Percentiles rank a stretch among this genome's conserved stretches.
These are phyloP conservation scores for Parnassius orleans DNA, from an alignment of 2,888 invertebrate species.

Conservation along the genomic window DNA sequence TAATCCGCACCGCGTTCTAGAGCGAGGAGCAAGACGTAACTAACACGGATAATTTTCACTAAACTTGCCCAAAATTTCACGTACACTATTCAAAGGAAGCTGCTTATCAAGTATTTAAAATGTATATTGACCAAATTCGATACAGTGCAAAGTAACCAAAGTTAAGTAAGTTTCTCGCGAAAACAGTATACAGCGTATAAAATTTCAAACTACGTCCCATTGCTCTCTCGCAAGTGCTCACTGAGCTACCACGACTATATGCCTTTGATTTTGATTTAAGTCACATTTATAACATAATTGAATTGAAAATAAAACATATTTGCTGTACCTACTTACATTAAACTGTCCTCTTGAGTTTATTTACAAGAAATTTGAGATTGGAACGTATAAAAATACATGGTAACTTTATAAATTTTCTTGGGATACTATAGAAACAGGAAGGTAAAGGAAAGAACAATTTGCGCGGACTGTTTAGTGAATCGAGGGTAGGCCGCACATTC, in stretches of 20 bases:
- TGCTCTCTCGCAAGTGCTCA: too few species aligned
- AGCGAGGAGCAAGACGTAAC: constrained; percentile 20
- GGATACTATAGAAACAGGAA: constrained; percentile 20
- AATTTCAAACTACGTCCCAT: too few species aligned
- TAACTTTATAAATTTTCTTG: constrained; percentile 23
- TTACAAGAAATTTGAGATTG: background rate
- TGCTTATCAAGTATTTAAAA: background rate
- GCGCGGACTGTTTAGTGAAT: constrained; percentile 49
- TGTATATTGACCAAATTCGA: background rate
- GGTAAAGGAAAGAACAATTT: constrained; percentile 63
- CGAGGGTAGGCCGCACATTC: constrained; percentile 48
- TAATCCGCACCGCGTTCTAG: constrained; percentile 17
- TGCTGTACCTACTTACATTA: too few species aligned
- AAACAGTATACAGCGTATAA: too few species aligned
- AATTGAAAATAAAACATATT: too few species aligned
- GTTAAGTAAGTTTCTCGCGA: too few species aligned
- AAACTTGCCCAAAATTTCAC: constrained; percentile 19
- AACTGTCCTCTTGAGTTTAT: too few species aligned
- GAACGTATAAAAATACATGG: constrained; percentile 12
- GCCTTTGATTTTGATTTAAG: too few species aligned
- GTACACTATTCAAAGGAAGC: constrained; percentile 1
- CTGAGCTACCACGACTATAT: too few species aligned
- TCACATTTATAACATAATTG: too few species aligned
- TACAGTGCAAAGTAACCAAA: background rate
- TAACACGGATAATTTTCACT: constrained; percentile 25